Conservation (phyloP, 2,888 invertebrate species). For the Adelphocoris suturalis region DNA sequence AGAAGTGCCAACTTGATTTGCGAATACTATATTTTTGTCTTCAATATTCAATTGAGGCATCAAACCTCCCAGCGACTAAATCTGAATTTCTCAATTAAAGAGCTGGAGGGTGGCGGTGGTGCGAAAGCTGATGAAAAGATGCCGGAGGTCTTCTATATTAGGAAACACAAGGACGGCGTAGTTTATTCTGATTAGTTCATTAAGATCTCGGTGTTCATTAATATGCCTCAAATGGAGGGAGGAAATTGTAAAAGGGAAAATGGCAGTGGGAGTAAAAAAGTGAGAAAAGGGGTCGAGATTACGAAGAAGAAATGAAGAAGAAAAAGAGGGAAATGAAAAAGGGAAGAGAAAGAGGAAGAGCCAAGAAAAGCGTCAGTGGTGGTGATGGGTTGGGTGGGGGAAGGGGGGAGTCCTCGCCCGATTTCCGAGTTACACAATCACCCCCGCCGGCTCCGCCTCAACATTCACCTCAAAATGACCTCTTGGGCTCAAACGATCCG, state of each 20-base stretch:
- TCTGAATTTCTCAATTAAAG: background rate
- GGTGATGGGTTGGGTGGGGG: background rate
- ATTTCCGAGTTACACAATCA: conserved; percentile 33
- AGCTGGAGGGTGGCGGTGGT: background rate
- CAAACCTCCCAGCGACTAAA: too few species aligned
- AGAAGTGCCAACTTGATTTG: too few species aligned
- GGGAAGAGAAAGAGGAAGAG: background rate
- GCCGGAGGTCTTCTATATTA: conserved; percentile 25
- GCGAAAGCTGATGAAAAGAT: background rate
- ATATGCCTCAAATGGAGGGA: conserved; percentile 38
- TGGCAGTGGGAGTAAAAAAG: background rate
- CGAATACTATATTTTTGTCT: too few species aligned
- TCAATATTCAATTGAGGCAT: too few species aligned
- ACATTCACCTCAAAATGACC: conserved; percentile 67
- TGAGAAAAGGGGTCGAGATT: background rate
- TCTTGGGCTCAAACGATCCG: conserved; percentile 55
- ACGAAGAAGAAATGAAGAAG: conserved; percentile 44
- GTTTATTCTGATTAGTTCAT: conserved; percentile 68
- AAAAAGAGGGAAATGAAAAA: conserved; percentile 24
- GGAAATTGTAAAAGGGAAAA: background rate
- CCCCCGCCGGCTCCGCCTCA: background rate
- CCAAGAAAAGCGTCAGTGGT: background rate
- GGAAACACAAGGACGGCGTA: conserved; percentile 19
- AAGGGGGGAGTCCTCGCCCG: background rate
- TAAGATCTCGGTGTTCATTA: conserved; percentile 56